phyloP scores from a whole-genome alignment of 2,888 invertebrate genomes.

The Hedychridium roseum region DNA sequence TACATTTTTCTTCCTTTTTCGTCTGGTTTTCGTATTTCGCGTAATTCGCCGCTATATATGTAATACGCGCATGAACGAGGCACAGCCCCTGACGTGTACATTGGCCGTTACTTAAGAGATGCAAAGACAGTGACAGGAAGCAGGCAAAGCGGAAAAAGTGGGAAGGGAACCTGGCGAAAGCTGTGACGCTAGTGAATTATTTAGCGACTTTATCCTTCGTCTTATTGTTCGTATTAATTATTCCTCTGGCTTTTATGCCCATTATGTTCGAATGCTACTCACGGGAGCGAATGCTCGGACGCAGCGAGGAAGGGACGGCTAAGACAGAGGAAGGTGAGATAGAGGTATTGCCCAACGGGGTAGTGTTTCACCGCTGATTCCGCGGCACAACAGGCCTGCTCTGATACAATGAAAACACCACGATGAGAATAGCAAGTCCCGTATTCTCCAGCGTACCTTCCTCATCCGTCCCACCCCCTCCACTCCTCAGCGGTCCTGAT shows the following conservation, averaged over 20 bases:
- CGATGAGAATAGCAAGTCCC: conserved; percentile 34
- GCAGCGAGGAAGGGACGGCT: neutral
- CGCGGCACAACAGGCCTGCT: conserved; percentile 15
- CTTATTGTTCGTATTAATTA: conserved; percentile 32
- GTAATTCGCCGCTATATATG: neutral
- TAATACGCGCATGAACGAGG: neutral
- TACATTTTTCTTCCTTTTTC: neutral
- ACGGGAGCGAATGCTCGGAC: neutral
- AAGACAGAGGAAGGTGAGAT: conserved; percentile 19
- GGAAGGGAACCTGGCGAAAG: too few relatives aligned
- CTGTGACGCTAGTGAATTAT: conserved; percentile 21
- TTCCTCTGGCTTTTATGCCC: conserved; percentile 21
- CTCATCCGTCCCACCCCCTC: conserved; percentile 3
- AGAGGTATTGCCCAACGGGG: conserved; percentile 27
- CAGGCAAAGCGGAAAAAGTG: too few relatives aligned
- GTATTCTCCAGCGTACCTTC: conserved; percentile 3
- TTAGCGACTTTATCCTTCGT: conserved; percentile 20
- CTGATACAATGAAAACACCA: conserved; percentile 19
- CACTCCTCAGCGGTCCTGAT: conserved; percentile 12
- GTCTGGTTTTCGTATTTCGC: neutral
- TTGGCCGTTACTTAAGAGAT: neutral
- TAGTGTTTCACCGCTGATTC: conserved; percentile 25
- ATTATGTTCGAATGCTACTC: conserved; percentile 17
- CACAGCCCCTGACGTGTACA: neutral
- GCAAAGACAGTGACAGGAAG: neutral